These are phyloP conservation scores for Chrysotoxum bicinctum DNA, from an alignment of 2,888 invertebrate species.

Conservation along the genomic window DNA sequence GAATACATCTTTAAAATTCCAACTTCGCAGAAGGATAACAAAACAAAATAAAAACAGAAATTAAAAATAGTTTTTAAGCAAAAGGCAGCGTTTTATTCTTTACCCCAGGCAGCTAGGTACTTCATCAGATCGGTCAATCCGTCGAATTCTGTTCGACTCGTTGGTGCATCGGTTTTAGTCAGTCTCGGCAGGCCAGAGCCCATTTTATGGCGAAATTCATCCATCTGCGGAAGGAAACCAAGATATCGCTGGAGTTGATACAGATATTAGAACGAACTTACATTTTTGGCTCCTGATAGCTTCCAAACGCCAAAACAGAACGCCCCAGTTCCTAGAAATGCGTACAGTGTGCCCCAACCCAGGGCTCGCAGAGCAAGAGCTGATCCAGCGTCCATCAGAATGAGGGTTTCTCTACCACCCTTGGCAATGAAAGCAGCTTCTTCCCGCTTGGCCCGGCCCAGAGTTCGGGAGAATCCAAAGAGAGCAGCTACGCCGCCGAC, in stretches of 20 bases:
- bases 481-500: conserved; percentile 88
- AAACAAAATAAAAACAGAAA: conserved; percentile 39
- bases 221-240: conserved; percentile 83
- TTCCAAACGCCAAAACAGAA: conserved; percentile 94
- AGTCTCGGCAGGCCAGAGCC: conserved; percentile 89
- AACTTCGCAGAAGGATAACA: not conserved
- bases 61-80: conserved; percentile 2
- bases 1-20: conserved; percentile 50
- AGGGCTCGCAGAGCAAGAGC: conserved; percentile 91
- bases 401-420: conserved; percentile 85
- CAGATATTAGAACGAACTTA: conserved; percentile 80
- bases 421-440: conserved; percentile 91
- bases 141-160: conserved; percentile 93
- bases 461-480: conserved; percentile 90
- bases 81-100: conserved; percentile 75
- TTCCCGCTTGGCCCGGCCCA: conserved; percentile 89
- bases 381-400: conserved; percentile 89
- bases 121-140: conserved; percentile 92
- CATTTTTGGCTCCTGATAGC: conserved; percentile 91
- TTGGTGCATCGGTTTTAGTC: conserved; percentile 89
- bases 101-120: conserved; percentile 85
- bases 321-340: conserved; percentile 91
- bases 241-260: not conserved
- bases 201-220: conserved; percentile 92
- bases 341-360: conserved; percentile 93